Evolutionary conservation across 2,113 vertebrate species (phyloP), one percentile per base, ranked within the genome.

Genomic region (Hippoglossus stenolepis): DNA sequence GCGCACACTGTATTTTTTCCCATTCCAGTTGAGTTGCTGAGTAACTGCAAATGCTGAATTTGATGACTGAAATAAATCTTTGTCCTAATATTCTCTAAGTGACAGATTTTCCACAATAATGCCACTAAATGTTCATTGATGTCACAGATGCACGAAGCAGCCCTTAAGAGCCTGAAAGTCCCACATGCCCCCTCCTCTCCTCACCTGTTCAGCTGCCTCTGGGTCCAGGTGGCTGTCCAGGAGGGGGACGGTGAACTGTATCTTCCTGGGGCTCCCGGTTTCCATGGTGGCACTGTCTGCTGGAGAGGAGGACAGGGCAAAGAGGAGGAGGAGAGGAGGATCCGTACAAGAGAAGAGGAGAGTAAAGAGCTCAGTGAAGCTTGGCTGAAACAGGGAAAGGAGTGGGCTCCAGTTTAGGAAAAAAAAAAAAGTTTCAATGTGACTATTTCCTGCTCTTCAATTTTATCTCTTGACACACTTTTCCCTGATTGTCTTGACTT

Each of bases 201-300:
- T 87, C 91, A 97, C 96, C 95, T 97, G 96, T 90, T 97, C 96
- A 0, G 96, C 95, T 77, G 96, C 96, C 91, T 97, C 96, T 2
- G 96, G 96, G 91, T 97, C 96, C 89, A 97, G 95, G 92, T 97
- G 96, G 71, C 96, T 95, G 89, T 97, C 96, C 92, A 97, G 92
- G 38, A 97, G 92, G 70, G 96, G 96, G 17, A 97, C 94, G 0
- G 96, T 97, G 92, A 97, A 97, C 91, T 97, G 96, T 89, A 97
- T 97, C 90, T 96, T 97, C 43, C 96, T 94, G 23, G 96, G 96
- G 86, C 96, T 97, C 90, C 93, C 93, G 1, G 92, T 96, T 85
- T 97, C 96, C 96, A 97, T 97, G 75, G 84, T 87, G 87, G 59
- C 69, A 63, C 75, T 78, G 74, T 73, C 67, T 82, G 35, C 80